Percentiles rank a stretch among this genome's conserved stretches.
phyloP scores from a whole-genome alignment of 2,888 invertebrate genomes.

The Brachyptera risi region DNA sequence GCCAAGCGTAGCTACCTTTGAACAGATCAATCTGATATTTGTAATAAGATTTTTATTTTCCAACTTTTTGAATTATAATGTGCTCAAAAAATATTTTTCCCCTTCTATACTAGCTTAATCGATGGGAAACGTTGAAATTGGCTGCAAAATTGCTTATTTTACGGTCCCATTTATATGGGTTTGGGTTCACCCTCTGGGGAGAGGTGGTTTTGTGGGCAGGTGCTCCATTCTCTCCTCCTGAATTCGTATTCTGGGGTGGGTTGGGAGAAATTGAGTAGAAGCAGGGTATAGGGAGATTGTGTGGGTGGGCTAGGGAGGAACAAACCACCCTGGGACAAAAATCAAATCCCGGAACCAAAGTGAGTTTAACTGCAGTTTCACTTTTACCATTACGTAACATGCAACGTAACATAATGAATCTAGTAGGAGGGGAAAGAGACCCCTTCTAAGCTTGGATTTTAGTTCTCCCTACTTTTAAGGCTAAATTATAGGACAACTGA shows the following conservation, averaged over 20 bases:
- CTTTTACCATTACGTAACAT: too few relatives aligned
- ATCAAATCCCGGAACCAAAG: constrained; percentile 14
- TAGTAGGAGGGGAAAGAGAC: too few relatives aligned
- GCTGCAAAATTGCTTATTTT: constrained; percentile 30
- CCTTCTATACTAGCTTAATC: constrained; percentile 8
- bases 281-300: background rate
- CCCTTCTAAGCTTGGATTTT: too few relatives aligned
- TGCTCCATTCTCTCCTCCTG: constrained; percentile 24
- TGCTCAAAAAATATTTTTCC: constrained; percentile 6
- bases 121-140: constrained; percentile 28
- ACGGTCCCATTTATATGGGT: constrained; percentile 31
- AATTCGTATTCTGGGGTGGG: constrained; percentile 5
- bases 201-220: constrained; percentile 25
- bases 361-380: constrained; percentile 18
- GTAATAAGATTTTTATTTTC: too few relatives aligned
- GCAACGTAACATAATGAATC: too few relatives aligned
- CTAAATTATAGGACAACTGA: too few relatives aligned
- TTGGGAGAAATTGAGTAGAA: background rate
- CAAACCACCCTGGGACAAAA: constrained; percentile 15
- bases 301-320: constrained; percentile 2
- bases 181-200: constrained; percentile 18
- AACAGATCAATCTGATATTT: too few relatives aligned
- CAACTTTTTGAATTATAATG: too few relatives aligned
- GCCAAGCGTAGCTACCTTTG: too few relatives aligned
- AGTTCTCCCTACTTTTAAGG: too few relatives aligned